Conservation (phyloP, 2,797 vertebrate species). For the Sebastes dallii region DNA sequence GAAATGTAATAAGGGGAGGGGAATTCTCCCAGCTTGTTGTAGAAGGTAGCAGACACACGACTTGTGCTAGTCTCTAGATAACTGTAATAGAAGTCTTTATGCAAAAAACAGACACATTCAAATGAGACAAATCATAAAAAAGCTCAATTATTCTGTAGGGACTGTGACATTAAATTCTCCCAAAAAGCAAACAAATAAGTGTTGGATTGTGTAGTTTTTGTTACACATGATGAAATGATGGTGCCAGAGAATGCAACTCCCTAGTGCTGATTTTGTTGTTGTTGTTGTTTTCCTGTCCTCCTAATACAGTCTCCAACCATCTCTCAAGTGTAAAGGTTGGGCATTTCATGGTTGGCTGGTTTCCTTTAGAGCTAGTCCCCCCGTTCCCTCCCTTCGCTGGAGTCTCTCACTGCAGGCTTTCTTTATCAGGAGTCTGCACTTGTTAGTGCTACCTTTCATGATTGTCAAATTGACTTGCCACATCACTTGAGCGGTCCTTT, state of each 20-base stretch:
- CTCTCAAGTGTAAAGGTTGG: constrained; percentile 69
- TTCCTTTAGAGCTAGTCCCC: constrained; percentile 62
- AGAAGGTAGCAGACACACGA: constrained; percentile 10
- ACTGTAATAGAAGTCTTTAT: constrained; percentile 29
- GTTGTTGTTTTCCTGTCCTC: constrained; percentile 20
- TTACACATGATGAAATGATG: constrained; percentile 60
- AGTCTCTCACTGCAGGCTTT: constrained; percentile 68
- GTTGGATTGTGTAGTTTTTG: constrained; percentile 38
- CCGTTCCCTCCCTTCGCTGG: constrained; percentile 61
- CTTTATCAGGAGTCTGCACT: constrained; percentile 74
- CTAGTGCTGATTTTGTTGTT: constrained; percentile 25
- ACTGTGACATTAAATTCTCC: constrained; percentile 17
- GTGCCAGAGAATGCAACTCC: constrained; percentile 55
- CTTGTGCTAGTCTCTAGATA: constrained; percentile 32
- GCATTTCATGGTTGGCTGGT: constrained; percentile 74
- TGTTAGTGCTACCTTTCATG: constrained; percentile 78
- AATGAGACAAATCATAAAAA: constrained; percentile 42
- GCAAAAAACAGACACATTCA: constrained; percentile 38
- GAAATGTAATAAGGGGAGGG: constrained; percentile 53
- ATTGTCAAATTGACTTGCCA: constrained; percentile 77
- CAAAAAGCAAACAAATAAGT: constrained; percentile 44
- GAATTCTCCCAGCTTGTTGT: constrained; percentile 30
- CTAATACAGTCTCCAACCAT: constrained; percentile 54
- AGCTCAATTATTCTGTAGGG: constrained; percentile 41
- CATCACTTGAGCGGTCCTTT: constrained; percentile 70